Evolutionary conservation across 2,113 vertebrate species (phyloP).

Genomic region (Melospiza georgiana): DNA sequence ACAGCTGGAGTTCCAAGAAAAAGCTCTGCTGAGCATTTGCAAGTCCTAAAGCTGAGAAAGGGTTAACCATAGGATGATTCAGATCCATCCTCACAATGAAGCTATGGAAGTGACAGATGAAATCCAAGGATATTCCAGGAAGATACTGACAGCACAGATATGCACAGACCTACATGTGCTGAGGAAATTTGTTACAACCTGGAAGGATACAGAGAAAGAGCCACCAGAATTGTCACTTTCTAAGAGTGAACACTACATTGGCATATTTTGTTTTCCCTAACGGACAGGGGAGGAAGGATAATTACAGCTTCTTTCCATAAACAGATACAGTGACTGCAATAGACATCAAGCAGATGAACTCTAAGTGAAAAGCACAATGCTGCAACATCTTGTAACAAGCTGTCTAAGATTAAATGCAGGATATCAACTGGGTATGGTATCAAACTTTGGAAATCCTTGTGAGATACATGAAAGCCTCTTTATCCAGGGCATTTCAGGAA

Average conservation of each 20-base stretch:
- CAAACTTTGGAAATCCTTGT: neutral
- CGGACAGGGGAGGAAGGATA: neutral
- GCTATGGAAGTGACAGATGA: neutral
- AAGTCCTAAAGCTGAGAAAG: neutral
- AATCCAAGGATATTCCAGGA: neutral
- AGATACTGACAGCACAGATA: neutral
- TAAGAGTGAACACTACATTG: neutral
- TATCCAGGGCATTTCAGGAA: neutral
- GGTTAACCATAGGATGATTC: neutral
- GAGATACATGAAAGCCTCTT: neutral
- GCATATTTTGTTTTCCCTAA: neutral
- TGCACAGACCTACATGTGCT: neutral
- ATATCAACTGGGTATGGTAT: neutral
- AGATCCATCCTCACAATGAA: neutral
- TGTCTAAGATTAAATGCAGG: neutral
- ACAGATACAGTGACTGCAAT: rapidly evolving
- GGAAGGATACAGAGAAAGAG: neutral
- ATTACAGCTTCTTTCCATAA: neutral
- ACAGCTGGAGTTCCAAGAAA: neutral
- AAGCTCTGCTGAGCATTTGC: neutral
- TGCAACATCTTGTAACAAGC: neutral
- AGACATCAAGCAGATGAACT: neutral
- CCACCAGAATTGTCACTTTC: neutral
- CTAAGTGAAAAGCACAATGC: neutral
- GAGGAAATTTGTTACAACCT: neutral